Conservation (phyloP, 2,888 invertebrate species). For the Lasius fuliginosus region DNA sequence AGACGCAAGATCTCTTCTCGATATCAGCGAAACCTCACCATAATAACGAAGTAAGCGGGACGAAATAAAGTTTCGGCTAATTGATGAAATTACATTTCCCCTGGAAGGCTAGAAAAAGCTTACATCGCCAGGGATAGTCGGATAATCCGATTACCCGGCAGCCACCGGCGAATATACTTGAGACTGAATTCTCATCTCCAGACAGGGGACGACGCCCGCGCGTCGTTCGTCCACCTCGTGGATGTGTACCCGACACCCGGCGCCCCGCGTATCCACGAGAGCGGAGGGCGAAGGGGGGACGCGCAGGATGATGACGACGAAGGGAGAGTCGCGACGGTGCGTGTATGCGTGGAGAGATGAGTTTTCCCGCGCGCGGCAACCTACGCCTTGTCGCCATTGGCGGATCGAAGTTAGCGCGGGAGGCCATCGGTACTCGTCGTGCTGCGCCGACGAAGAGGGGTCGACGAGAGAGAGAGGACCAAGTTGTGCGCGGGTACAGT, state of each 20-base stretch:
- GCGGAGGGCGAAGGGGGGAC: neutral
- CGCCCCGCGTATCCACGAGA: conserved; percentile 44
- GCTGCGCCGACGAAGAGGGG: conserved; percentile 54
- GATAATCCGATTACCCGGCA: conserved; percentile 58
- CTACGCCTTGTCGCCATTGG: conserved; percentile 74
- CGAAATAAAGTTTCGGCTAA: conserved; percentile 59
- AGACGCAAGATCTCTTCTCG: conserved; percentile 10
- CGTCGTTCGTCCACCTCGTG: conserved; percentile 44
- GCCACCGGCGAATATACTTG: conserved; percentile 43
- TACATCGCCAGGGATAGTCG: conserved; percentile 54
- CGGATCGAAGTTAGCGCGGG: conserved; percentile 74
- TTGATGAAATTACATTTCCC: conserved; percentile 58
- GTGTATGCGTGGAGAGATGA: conserved; percentile 68
- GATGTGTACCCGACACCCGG: conserved; percentile 52
- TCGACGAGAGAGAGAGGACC: conserved; percentile 10
- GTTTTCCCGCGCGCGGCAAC: conserved; percentile 84
- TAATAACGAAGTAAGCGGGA: conserved; percentile 34
- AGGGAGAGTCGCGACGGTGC: conserved; percentile 49
- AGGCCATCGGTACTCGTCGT: conserved; percentile 78
- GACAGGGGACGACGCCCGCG: conserved; percentile 48
- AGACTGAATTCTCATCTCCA: conserved; percentile 68
- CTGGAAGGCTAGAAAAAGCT: conserved; percentile 48
- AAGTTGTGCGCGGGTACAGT: conserved; percentile 32
- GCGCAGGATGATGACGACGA: conserved; percentile 10
- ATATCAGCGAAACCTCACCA: conserved; percentile 21